These are phyloP conservation scores for Cebus imitator DNA, from an alignment of 2,113 vertebrate species.

Conservation along the genomic window DNA sequence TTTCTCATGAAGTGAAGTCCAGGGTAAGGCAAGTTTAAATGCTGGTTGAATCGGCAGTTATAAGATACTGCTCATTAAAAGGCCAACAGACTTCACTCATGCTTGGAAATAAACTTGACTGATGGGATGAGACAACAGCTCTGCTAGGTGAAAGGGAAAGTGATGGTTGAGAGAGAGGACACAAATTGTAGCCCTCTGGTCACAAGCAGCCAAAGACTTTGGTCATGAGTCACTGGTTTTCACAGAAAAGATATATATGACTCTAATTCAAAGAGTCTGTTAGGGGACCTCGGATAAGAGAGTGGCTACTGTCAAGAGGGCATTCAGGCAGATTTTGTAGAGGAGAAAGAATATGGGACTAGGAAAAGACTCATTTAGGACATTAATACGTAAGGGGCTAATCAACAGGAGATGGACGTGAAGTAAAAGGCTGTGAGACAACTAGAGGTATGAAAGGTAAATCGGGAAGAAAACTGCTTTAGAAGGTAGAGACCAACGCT, in stretches of 20 bases:
- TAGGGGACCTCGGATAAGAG: not conserved
- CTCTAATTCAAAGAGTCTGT: not conserved
- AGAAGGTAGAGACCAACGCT: not conserved
- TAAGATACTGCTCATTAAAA: not conserved
- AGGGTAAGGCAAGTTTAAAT: not conserved
- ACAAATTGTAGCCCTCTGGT: not conserved
- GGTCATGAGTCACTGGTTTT: not conserved
- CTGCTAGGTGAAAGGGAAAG: not conserved
- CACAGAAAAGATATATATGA: not conserved
- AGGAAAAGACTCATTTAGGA: not conserved
- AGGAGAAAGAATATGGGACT: not conserved
- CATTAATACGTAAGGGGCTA: not conserved
- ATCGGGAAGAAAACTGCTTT: not conserved
- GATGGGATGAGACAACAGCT: not conserved
- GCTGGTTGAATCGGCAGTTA: not conserved
- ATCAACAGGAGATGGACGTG: not conserved
- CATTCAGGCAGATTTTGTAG: not conserved
- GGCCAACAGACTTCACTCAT: not conserved
- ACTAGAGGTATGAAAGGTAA: too few species aligned
- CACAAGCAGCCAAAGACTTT: not conserved
- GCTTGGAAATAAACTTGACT: not conserved
- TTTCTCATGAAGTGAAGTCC: not conserved
- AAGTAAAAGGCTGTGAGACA: not conserved
- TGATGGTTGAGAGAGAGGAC: not conserved
- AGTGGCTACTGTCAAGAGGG: not conserved